These are phyloP conservation scores for Discoglossus pictus DNA, from an alignment of 2,797 vertebrate species.

Conservation along the genomic window DNA sequence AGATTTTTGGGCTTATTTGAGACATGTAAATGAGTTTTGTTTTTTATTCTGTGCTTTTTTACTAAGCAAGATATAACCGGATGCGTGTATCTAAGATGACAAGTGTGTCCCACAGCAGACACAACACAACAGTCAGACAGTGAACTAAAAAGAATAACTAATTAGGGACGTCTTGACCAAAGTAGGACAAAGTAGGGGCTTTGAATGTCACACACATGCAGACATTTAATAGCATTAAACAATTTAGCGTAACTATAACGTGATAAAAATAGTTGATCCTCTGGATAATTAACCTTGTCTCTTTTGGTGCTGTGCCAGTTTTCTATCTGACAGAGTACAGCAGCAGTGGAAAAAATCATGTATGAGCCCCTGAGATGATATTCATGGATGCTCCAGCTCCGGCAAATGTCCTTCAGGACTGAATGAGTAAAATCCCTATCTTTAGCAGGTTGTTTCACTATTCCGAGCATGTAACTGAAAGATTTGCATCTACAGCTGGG, in stretches of 20 bases:
- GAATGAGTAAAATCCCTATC: slow-evolving; percentile 45
- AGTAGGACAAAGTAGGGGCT: slow-evolving; percentile 44
- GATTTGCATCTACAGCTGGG: slow-evolving; percentile 36
- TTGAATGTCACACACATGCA: slow-evolving; percentile 50
- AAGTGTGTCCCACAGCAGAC: slow-evolving; percentile 1
- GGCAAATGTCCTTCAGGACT: slow-evolving; percentile 42
- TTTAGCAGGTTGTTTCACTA: slow-evolving; percentile 45
- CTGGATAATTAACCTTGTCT: slow-evolving; percentile 53
- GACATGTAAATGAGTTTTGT: no score
- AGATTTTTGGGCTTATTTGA: no score
- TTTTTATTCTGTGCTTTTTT: no score
- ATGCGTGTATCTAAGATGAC: no score
- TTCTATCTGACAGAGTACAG: slow-evolving; percentile 44
- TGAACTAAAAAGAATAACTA: slow-evolving; percentile 11
- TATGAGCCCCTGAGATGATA: slow-evolving; percentile 46
- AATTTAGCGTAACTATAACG: slow-evolving; percentile 50
- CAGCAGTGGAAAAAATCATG: slow-evolving; percentile 25
- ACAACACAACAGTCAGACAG: slow-evolving; percentile 13
- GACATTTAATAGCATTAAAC: slow-evolving; percentile 51
- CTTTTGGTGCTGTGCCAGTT: slow-evolving; percentile 45
- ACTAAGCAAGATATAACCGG: no score
- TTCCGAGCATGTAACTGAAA: slow-evolving; percentile 28
- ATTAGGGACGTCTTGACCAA: slow-evolving; percentile 35
- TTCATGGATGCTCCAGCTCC: slow-evolving; percentile 32
- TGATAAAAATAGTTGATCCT: slow-evolving; percentile 53